Evolutionary conservation across 2,888 invertebrate genomes (phyloP).

Genomic region (Ichneumoninae sp.): DNA sequence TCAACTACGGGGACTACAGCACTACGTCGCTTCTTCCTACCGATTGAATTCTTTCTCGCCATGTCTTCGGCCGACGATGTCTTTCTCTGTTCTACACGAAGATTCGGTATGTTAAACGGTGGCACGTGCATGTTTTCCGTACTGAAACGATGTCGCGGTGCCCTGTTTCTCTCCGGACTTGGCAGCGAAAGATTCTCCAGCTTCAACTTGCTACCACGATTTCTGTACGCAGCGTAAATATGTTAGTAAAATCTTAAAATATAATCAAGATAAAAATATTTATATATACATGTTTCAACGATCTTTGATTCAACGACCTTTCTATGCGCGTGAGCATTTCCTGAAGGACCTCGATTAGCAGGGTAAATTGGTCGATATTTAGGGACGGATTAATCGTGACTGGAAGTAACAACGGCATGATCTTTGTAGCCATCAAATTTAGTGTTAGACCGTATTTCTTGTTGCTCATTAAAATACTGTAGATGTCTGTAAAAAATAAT

Average conservation of each 20-base stretch:
- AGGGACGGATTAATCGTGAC: slow-evolving; percentile 95
- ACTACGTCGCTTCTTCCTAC: slow-evolving; percentile 82
- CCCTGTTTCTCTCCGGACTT: slow-evolving; percentile 91
- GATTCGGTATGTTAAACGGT: slow-evolving; percentile 94
- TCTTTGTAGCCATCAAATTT: slow-evolving; percentile 96
- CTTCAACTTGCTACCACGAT: slow-evolving; percentile 95
- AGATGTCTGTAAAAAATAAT: slow-evolving; percentile 90
- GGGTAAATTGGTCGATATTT: slow-evolving; percentile 92
- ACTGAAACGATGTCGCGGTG: slow-evolving; percentile 92
- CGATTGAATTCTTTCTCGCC: slow-evolving; percentile 94
- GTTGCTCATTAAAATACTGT: slow-evolving; percentile 95
- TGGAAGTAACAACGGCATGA: slow-evolving; percentile 96
- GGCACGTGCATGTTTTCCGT: slow-evolving; percentile 94
- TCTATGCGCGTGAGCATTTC: slow-evolving; percentile 97
- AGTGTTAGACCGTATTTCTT: slow-evolving; percentile 95
- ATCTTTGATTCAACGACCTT: slow-evolving; percentile 80
- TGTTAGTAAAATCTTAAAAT: slow-evolving; percentile 13
- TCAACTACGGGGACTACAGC: slow-evolving; percentile 62
- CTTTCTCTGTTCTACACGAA: slow-evolving; percentile 94
- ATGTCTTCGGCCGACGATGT: slow-evolving; percentile 96
- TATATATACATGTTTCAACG: background rate
- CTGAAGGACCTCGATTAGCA: slow-evolving; percentile 93
- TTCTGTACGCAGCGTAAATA: slow-evolving; percentile 80
- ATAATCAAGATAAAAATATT: background rate
- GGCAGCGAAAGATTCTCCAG: slow-evolving; percentile 91